phyloP scores from a whole-genome alignment of 2,113 vertebrate genomes.

The Sterrhoptilus dennistouni region DNA sequence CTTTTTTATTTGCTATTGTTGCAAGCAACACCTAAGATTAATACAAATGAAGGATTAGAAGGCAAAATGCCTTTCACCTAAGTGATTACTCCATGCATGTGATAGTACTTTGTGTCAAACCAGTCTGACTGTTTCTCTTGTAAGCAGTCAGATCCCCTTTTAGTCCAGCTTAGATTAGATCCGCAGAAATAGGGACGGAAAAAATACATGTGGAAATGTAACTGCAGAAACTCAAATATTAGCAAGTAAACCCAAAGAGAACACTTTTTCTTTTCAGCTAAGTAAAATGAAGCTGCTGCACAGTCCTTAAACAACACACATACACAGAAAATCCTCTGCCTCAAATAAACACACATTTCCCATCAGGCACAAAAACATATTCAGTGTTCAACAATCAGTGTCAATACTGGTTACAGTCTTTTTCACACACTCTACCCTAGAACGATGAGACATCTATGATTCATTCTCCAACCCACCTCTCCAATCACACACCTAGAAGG shows the following conservation, averaged over 20 bases:
- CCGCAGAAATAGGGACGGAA: neutral
- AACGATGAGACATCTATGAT: slow-evolving; percentile 31
- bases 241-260: neutral
- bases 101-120: neutral
- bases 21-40: neutral
- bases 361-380: slow-evolving; percentile 25
- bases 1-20: neutral
- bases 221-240: slow-evolving; percentile 25
- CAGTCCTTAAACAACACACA: neutral
- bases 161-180: neutral
- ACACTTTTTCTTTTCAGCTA: neutral
- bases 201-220: slow-evolving; percentile 7
- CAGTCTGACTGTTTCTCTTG: slow-evolving; percentile 7
- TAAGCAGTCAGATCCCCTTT: neutral
- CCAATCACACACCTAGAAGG: slow-evolving; percentile 7
- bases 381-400: slow-evolving; percentile 19
- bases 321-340: neutral
- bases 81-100: neutral
- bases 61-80: neutral
- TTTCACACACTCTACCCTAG: slow-evolving; percentile 1
- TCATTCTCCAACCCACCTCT: slow-evolving; percentile 39
- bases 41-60: neutral
- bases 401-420: neutral
- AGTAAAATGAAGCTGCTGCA: slow-evolving; percentile 27
- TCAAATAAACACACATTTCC: slow-evolving; percentile 36